A percentile compares a stretch with the other conserved stretches of the same genome.
Evolutionary conservation across 2,888 invertebrate genomes (phyloP).

Genomic region (Morinoia aosen): DNA sequence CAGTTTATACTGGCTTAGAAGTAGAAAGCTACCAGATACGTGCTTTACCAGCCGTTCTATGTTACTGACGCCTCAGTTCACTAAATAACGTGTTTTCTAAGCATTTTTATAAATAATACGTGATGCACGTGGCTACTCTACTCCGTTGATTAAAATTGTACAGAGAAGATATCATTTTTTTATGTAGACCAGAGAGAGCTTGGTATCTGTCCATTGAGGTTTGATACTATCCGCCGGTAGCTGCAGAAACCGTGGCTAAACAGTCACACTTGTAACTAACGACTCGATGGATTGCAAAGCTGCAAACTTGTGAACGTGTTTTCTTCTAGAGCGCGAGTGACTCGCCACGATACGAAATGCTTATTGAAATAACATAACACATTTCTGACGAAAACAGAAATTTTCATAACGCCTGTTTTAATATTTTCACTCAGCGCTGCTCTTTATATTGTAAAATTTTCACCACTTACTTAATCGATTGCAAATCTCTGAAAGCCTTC

Average conservation of each 20-base stretch:
- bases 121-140: background rate
- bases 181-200: background rate
- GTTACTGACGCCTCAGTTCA: background rate
- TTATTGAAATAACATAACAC: no score
- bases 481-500: background rate
- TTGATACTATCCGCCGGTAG: background rate
- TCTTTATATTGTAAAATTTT: background rate
- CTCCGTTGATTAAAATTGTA: background rate
- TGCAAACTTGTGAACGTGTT: no score
- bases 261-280: no score
- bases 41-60: background rate
- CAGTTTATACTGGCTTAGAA: background rate
- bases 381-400: no score
- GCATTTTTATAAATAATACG: background rate
- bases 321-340: no score
- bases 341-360: no score
- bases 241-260: background rate
- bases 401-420: background rate
- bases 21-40: background rate
- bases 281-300: background rate
- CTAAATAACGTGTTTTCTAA: background rate
- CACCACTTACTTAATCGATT: background rate
- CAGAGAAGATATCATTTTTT: background rate
- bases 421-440: background rate
- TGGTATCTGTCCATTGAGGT: background rate